phyloP scores from a whole-genome alignment of 2,888 invertebrate species.

The Metellina segmentata region DNA sequence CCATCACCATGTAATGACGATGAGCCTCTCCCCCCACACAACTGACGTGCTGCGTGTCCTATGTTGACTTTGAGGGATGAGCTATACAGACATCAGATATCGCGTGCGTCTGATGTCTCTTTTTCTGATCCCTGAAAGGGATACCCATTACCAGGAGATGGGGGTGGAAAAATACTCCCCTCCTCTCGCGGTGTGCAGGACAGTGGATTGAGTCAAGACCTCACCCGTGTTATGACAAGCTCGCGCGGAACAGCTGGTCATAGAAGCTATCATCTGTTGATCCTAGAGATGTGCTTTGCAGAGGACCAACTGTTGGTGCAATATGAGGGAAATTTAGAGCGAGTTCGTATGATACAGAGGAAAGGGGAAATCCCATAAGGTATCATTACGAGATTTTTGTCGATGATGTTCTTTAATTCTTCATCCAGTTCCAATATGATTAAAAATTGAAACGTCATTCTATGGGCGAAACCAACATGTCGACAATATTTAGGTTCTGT shows the following conservation, averaged over 20 bases:
- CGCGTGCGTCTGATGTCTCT: slow-evolving; percentile 4
- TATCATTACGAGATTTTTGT: too few relatives aligned
- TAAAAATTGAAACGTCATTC: too few relatives aligned
- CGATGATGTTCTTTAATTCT: too few relatives aligned
- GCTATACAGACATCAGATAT: not conserved
- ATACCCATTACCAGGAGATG: not conserved
- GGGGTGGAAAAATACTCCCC: not conserved
- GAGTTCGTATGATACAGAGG: too few relatives aligned
- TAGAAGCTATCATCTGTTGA: not conserved
- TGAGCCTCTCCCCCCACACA: not conserved
- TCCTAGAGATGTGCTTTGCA: not conserved
- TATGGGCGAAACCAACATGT: too few relatives aligned
- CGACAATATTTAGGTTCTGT: too few relatives aligned
- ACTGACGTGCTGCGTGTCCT: slow-evolving; percentile 8
- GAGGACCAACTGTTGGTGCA: too few relatives aligned
- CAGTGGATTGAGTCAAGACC: slow-evolving; percentile 13
- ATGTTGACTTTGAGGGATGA: slow-evolving; percentile 40
- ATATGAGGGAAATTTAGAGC: too few relatives aligned
- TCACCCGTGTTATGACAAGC: not conserved
- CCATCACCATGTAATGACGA: not conserved
- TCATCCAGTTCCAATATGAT: too few relatives aligned
- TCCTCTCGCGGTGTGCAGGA: not conserved
- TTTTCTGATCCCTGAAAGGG: not conserved
- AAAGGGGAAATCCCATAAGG: too few relatives aligned
- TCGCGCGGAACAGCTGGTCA: not conserved